Conservation (phyloP, 2,888 invertebrate species). For the Orchesellides sinensis region DNA sequence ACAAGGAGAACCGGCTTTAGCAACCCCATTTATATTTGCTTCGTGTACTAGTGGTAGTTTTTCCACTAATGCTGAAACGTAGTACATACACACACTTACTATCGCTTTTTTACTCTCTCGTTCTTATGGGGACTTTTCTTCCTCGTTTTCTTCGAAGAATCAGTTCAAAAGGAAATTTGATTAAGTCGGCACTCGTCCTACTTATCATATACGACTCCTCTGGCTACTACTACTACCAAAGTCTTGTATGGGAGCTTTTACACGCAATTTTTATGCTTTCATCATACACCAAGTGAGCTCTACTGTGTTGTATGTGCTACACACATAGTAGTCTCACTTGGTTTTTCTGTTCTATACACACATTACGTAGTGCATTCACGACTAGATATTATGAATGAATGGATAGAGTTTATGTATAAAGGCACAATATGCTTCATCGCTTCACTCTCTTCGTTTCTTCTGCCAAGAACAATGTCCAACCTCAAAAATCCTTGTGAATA, state of each 20-base stretch:
- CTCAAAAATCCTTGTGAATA: slow-evolving; percentile 53
- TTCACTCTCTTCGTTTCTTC: slow-evolving; percentile 8
- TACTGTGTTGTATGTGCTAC: slow-evolving; percentile 39
- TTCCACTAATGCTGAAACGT: slow-evolving; percentile 17
- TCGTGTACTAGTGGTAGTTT: slow-evolving; percentile 36
- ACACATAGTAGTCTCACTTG: too few relatives aligned
- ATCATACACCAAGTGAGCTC: slow-evolving; percentile 45
- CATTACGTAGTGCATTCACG: slow-evolving; percentile 42
- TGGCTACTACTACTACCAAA: slow-evolving; percentile 15
- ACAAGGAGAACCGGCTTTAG: slow-evolving; percentile 28
- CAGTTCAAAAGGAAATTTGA: slow-evolving; percentile 64
- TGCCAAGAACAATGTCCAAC: slow-evolving; percentile 60
- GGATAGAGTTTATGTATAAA: slow-evolving; percentile 30
- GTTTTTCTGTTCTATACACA: slow-evolving; percentile 25
- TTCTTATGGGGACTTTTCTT: slow-evolving; percentile 46
- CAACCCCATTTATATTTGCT: slow-evolving; percentile 55
- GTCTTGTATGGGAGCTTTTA: slow-evolving; percentile 43
- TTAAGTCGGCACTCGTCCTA: slow-evolving; percentile 65
- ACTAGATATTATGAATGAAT: slow-evolving; percentile 51
- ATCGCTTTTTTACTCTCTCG: slow-evolving; percentile 29
- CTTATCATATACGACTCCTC: slow-evolving; percentile 59
- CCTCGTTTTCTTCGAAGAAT: slow-evolving; percentile 51
- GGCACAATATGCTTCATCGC: slow-evolving; percentile 39
- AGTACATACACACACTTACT: slow-evolving; percentile 2
- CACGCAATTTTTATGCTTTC: slow-evolving; percentile 63